Conservation (phyloP, 1,140 invertebrate genomes). For the Pseudomyrmex flavicornis region DNA sequence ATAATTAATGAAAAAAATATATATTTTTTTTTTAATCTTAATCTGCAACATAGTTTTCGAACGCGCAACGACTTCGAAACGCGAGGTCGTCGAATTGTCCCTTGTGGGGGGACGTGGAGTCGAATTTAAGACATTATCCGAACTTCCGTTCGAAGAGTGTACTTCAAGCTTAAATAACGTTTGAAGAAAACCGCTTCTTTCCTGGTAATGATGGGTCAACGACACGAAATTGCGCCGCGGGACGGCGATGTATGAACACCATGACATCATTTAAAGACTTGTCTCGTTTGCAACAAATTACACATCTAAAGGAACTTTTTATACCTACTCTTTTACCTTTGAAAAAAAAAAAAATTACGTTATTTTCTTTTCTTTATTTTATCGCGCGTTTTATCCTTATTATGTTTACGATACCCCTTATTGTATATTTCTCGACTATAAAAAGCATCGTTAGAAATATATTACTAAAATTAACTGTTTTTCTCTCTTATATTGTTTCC, state of each 20-base stretch:
- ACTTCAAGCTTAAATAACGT: constrained; percentile 37
- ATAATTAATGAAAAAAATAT: no score
- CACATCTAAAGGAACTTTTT: not conserved
- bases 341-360: not conserved
- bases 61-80: not conserved
- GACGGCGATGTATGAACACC: constrained; percentile 8
- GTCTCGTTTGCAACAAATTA: constrained; percentile 20
- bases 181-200: constrained; percentile 40
- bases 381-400: not conserved
- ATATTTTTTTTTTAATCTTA: not conserved
- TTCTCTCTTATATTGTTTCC: no score
- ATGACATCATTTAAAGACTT: constrained; percentile 12
- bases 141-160: not conserved
- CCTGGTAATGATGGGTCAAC: constrained; percentile 12
- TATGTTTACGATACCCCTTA: not conserved
- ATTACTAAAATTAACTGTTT: no score
- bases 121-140: constrained; percentile 17
- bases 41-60: not conserved
- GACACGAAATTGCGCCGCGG: constrained; percentile 13
- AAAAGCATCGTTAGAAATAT: no score
- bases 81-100: not conserved
- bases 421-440: not conserved
- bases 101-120: no score
- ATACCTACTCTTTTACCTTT: not conserved
- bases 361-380: not conserved